Conservation (phyloP, 2,113 vertebrate genomes). For the Hyperopisus bebe region DNA sequence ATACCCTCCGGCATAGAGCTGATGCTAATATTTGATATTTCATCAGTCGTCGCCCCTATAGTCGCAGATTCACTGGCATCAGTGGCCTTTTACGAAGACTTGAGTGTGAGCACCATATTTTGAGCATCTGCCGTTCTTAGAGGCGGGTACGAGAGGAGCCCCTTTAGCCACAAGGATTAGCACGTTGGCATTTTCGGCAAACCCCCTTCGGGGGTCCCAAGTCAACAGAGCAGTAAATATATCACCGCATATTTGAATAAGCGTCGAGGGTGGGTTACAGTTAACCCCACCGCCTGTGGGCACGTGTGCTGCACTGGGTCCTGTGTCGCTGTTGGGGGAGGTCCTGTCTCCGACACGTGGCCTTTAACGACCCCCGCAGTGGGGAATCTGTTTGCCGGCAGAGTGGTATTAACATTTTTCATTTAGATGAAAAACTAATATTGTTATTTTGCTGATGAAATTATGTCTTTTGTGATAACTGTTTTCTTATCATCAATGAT, state of each 20-base stretch:
- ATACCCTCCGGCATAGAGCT: background rate
- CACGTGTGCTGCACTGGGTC: background rate
- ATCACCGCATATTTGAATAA: constrained; percentile 7
- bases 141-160: background rate
- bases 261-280: background rate
- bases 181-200: constrained; percentile 3
- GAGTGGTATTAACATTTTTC: background rate
- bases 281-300: constrained; percentile 3
- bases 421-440: background rate
- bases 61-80: background rate
- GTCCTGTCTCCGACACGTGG: background rate
- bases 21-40: background rate
- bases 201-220: background rate
- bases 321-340: background rate
- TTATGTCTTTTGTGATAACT: background rate
- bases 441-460: background rate
- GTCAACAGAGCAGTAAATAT: constrained; percentile 12
- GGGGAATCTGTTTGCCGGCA: background rate
- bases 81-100: background rate
- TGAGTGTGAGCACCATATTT: background rate
- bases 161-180: constrained; percentile 15
- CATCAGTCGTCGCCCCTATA: background rate
- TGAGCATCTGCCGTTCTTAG: constrained; percentile 4
- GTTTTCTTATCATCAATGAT: background rate
- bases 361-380: background rate